Conservation (phyloP, 2,888 invertebrate genomes). For the Neoaliturus tenellus region DNA sequence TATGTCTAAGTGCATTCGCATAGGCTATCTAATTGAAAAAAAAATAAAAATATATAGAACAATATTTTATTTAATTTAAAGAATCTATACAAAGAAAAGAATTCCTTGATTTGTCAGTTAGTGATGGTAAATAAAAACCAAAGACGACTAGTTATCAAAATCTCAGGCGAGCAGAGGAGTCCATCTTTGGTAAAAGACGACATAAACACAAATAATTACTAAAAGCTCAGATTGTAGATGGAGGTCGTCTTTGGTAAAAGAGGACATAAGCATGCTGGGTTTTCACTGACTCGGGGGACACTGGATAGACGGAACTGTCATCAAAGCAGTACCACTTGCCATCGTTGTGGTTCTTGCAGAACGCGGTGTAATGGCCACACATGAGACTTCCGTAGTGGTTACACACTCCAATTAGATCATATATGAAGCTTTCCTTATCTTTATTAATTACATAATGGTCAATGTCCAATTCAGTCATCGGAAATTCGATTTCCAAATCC, state of each 20-base stretch:
- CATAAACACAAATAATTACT: neutral
- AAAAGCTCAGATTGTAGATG: neutral
- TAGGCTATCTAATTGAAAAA: too few relatives aligned
- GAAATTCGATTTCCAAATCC: constrained; percentile 74
- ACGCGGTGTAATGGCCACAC: constrained; percentile 74
- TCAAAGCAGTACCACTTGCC: constrained; percentile 75
- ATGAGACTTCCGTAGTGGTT: constrained; percentile 76
- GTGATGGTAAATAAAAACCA: too few relatives aligned
- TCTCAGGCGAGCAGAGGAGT: too few relatives aligned
- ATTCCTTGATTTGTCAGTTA: too few relatives aligned
- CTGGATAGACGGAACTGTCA: constrained; percentile 72
- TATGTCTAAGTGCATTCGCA: too few relatives aligned
- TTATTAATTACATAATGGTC: constrained; percentile 72
- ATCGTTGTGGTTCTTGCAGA: constrained; percentile 72
- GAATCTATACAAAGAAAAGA: too few relatives aligned
- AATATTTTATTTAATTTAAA: too few relatives aligned
- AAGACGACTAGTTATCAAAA: too few relatives aligned
- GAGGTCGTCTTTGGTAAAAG: constrained; percentile 71
- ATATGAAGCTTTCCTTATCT: constrained; percentile 70
- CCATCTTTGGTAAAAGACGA: too few relatives aligned
- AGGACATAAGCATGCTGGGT: constrained; percentile 72
- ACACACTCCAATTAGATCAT: constrained; percentile 75
- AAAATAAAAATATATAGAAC: too few relatives aligned
- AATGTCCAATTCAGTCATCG: constrained; percentile 71
- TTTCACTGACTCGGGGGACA: constrained; percentile 66